These are phyloP conservation scores for Pampusana beccarii DNA, from an alignment of 2,113 vertebrate species.

Conservation along the genomic window DNA sequence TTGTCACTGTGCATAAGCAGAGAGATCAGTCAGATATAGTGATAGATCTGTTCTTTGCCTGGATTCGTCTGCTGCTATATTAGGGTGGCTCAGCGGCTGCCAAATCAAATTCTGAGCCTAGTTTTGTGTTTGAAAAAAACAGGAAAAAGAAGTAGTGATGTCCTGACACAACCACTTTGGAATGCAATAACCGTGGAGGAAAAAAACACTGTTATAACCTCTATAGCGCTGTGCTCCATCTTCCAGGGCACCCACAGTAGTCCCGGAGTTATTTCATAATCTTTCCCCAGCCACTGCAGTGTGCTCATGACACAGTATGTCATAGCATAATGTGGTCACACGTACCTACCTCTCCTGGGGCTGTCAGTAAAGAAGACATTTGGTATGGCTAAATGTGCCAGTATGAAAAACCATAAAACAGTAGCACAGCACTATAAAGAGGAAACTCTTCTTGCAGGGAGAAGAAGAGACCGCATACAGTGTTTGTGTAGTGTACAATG, in stretches of 20 bases:
- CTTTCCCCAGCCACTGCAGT: background rate
- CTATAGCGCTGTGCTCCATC: background rate
- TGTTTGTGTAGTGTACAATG: background rate
- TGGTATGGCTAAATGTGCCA: background rate
- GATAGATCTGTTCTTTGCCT: slow-evolving; percentile 79
- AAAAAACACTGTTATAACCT: slow-evolving; percentile 15
- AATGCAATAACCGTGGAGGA: slow-evolving; percentile 3
- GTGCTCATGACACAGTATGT: background rate
- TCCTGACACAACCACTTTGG: slow-evolving; percentile 52
- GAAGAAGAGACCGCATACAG: background rate
- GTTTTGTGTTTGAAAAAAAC: slow-evolving; percentile 57
- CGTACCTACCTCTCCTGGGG: background rate
- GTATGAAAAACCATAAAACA: background rate
- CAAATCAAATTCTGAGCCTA: slow-evolving; percentile 71
- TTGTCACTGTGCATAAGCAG: slow-evolving; percentile 79
- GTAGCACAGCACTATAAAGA: background rate
- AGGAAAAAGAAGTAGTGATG: slow-evolving; percentile 39
- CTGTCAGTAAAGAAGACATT: background rate
- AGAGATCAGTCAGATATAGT: slow-evolving; percentile 78
- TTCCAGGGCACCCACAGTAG: background rate
- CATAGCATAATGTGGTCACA: background rate
- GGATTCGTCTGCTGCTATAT: slow-evolving; percentile 75
- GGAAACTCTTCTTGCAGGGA: background rate
- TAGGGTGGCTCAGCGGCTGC: slow-evolving; percentile 64
- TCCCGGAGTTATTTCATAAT: background rate